A percentile compares a stretch with the other conserved stretches of the same genome.
Evolutionary conservation across 2,797 vertebrate genomes (phyloP).

Genomic region (Coccyzus lansbergi): DNA sequence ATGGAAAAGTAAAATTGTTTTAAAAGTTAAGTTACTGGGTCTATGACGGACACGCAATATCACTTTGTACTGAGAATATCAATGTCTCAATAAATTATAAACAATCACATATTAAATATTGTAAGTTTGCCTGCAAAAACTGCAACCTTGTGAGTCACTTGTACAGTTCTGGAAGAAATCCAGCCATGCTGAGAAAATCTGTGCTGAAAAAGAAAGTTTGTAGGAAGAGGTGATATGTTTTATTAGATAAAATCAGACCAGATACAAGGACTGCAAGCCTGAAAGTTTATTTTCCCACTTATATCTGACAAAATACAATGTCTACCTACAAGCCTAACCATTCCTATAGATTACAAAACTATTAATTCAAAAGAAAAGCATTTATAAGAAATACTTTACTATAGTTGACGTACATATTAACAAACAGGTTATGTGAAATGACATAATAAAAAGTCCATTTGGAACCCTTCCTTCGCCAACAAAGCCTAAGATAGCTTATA

Average conservation of each 20-base stretch:
- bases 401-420: background rate
- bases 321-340: background rate
- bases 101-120: background rate
- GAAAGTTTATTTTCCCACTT: slow-evolving; percentile 2
- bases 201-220: background rate
- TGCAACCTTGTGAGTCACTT: background rate
- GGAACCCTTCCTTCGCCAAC: background rate
- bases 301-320: background rate
- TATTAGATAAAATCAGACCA: background rate
- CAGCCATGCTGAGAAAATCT: background rate
- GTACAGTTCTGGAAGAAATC: background rate
- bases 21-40: background rate
- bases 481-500: background rate
- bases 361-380: background rate
- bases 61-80: background rate
- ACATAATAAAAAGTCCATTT: background rate
- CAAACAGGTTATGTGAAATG: background rate
- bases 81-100: background rate
- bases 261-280: background rate
- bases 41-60: background rate
- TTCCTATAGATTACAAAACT: background rate
- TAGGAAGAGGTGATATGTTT: background rate
- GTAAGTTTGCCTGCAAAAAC: background rate
- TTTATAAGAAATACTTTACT: background rate
- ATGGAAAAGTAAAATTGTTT: background rate